These are phyloP conservation scores for Elymnias hypermnestra DNA, from an alignment of 1,140 invertebrate genomes.

Conservation along the genomic window DNA sequence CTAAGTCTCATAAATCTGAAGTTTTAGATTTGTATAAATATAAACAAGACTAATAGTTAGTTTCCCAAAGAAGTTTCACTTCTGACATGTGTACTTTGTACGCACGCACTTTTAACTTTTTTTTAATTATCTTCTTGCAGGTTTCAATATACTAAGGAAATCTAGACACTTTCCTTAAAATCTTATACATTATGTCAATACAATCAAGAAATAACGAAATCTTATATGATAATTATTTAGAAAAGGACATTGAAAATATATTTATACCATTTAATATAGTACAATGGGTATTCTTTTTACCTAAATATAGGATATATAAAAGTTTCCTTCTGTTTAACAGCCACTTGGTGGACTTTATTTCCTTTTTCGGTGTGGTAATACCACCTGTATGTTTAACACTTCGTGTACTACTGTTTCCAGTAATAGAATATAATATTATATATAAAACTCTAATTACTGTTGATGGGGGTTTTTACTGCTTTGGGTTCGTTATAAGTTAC, in stretches of 20 bases:
- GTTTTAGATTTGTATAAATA: no score
- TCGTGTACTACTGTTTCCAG: not conserved
- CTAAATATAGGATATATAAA: slow-evolving; percentile 11
- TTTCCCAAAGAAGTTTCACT: no score
- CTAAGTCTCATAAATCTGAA: no score
- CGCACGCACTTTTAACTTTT: no score
- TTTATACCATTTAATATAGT: slow-evolving; percentile 11
- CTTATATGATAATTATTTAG: slow-evolving; percentile 8
- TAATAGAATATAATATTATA: not conserved
- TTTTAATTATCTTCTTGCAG: no score
- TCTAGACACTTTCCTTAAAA: no score
- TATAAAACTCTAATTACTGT: not conserved
- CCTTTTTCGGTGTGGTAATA: slow-evolving; percentile 2
- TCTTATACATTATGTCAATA: no score
- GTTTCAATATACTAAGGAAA: no score
- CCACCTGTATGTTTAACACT: not conserved
- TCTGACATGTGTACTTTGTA: no score
- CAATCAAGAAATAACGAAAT: not conserved
- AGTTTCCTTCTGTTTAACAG: slow-evolving; percentile 3
- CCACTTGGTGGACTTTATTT: not conserved
- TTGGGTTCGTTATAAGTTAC: not conserved
- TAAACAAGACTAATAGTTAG: no score
- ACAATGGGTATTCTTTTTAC: slow-evolving; percentile 6
- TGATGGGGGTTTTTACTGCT: not conserved
- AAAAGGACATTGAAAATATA: not conserved